Conservation (phyloP, 2,797 vertebrate species). For the Phalanger gymnotis region DNA sequence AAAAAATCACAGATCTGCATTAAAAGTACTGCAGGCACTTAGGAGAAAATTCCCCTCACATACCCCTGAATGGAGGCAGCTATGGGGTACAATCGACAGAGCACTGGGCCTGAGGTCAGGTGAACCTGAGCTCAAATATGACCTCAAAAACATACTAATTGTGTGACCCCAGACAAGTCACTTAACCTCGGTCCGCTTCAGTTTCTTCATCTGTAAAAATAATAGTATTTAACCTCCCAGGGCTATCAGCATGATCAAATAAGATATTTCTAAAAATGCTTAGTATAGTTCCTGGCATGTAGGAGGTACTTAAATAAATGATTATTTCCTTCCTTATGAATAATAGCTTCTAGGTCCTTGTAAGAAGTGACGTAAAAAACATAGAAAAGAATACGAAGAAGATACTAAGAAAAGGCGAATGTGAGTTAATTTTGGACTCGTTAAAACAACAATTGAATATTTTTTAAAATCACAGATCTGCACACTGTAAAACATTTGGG, state of each 20-base stretch:
- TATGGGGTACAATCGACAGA: neutral
- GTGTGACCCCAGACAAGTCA: neutral
- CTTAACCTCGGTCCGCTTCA: neutral
- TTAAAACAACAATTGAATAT: neutral
- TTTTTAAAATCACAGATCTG: neutral
- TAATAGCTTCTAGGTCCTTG: neutral
- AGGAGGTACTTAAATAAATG: neutral
- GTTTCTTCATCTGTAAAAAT: neutral
- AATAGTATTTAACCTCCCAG: neutral
- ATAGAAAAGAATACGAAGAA: neutral
- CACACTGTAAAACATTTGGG: neutral
- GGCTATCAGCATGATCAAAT: neutral
- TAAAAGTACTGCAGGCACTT: neutral
- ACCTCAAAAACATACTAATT: neutral
- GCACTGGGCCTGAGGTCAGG: neutral
- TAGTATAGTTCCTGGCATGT: neutral
- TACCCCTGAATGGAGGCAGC: neutral
- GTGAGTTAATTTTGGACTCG: neutral
- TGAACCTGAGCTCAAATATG: neutral
- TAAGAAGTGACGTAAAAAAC: neutral
- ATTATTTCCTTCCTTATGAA: neutral
- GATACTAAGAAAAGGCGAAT: neutral
- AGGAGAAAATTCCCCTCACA: neutral
- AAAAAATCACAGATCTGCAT: neutral
- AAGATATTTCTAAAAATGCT: neutral